phyloP scores from a whole-genome alignment of 2,113 vertebrate genomes.

The Burhinus oedicnemus region DNA sequence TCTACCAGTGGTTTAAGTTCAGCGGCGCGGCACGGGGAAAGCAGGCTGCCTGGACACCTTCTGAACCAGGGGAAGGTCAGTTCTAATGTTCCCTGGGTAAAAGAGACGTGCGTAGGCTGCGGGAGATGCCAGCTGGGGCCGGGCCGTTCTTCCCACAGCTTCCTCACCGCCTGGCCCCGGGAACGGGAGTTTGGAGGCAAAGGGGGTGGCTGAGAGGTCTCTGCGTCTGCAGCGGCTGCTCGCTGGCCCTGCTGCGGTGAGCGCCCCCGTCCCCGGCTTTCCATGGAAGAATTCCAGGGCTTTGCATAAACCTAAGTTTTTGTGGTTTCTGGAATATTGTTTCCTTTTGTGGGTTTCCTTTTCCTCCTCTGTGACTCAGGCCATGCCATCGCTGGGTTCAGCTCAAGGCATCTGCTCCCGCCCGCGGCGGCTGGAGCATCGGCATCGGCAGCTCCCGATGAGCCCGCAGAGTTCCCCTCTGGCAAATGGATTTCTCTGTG shows the following conservation, averaged over 20 bases:
- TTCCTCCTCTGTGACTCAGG: neutral
- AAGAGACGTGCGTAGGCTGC: neutral
- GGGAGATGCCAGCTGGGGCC: neutral
- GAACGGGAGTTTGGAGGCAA: neutral
- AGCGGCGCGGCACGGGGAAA: neutral
- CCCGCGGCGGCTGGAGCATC: neutral
- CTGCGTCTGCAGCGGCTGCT: accelerated
- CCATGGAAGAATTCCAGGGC: neutral
- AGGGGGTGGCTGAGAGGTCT: neutral
- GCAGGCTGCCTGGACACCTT: neutral
- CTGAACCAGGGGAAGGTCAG: neutral
- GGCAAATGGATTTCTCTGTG: accelerated
- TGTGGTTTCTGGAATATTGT: neutral
- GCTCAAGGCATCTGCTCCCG: accelerated
- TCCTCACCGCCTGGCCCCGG: neutral
- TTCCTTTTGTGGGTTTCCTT: neutral
- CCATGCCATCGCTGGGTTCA: accelerated
- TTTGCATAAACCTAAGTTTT: neutral
- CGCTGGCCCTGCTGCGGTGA: neutral
- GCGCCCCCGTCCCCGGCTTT: accelerated
- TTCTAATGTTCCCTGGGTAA: neutral
- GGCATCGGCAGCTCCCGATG: accelerated
- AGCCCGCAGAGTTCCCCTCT: neutral
- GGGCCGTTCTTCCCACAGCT: neutral
- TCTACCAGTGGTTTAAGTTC: neutral